A percentile compares a stretch with the other conserved stretches of the same genome.
Evolutionary conservation across 2,113 vertebrate genomes (phyloP).

Genomic region (Bos javanicus): DNA sequence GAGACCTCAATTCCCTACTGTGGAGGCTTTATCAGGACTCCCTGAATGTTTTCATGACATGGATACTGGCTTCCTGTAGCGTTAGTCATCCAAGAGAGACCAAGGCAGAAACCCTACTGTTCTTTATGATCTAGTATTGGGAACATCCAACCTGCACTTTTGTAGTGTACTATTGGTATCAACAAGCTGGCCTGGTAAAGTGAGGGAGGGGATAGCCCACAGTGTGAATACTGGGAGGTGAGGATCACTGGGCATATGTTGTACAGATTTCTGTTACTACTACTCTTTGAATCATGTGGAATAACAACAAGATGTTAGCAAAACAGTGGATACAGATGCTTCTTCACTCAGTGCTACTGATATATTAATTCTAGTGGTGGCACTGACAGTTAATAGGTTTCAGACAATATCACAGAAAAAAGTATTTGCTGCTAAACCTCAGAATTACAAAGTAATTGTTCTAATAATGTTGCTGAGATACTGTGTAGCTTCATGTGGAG

Average conservation of each 20-base stretch:
- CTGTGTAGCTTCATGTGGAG: neutral
- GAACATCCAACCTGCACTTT: neutral
- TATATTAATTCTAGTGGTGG: neutral
- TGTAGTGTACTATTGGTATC: neutral
- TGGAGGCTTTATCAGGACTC: neutral
- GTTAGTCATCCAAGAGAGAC: neutral
- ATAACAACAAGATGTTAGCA: neutral
- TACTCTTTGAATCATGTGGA: neutral
- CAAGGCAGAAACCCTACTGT: neutral
- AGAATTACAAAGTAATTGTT: neutral
- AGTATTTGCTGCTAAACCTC: neutral
- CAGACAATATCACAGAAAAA: neutral
- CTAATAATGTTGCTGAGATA: neutral
- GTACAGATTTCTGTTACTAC: neutral
- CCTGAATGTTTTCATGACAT: neutral
- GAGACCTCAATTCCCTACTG: neutral
- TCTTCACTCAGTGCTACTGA: neutral
- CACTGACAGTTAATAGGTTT: slow-evolving; percentile 21
- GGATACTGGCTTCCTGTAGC: neutral
- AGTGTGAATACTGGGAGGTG: neutral
- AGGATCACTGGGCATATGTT: neutral
- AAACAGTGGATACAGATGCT: neutral
- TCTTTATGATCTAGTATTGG: neutral
- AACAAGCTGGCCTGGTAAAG: neutral
- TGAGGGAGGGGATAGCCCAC: neutral